phyloP scores from a whole-genome alignment of 1,140 invertebrate genomes.

The Planococcus citri region DNA sequence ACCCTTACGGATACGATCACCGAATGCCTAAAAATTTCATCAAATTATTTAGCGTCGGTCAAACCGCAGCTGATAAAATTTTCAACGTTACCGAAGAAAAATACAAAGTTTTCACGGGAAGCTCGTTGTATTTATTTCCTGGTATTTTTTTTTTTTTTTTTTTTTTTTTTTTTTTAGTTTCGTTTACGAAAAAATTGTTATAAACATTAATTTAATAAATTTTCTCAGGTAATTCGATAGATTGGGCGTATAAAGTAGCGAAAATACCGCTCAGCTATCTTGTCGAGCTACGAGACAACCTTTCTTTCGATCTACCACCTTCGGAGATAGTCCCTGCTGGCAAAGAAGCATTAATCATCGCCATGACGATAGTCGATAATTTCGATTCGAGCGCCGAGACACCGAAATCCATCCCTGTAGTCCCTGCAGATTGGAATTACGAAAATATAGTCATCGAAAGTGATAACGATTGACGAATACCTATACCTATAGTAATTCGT shows the following conservation, averaged over 20 bases:
- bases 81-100: neutral
- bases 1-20: conserved; percentile 48
- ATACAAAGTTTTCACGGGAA: neutral
- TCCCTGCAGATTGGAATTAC: too few species aligned
- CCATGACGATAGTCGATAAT: neutral
- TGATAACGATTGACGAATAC: too few species aligned
- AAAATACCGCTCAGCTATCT: neutral
- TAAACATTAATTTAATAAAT: neutral
- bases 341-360: conserved; percentile 3
- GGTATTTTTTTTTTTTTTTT: neutral
- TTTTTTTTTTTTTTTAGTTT: neutral
- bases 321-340: neutral
- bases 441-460: too few species aligned
- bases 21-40: neutral
- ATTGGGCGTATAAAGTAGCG: neutral
- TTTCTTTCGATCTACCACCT: neutral
- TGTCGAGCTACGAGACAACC: neutral
- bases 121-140: neutral
- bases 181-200: neutral
- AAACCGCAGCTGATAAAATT: neutral
- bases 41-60: neutral
- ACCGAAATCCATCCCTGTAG: too few species aligned
- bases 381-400: neutral
- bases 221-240: neutral
- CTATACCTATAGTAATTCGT: too few species aligned